These are phyloP conservation scores for Rotaria socialis DNA, from an alignment of 2,888 invertebrate species.

Conservation along the genomic window DNA sequence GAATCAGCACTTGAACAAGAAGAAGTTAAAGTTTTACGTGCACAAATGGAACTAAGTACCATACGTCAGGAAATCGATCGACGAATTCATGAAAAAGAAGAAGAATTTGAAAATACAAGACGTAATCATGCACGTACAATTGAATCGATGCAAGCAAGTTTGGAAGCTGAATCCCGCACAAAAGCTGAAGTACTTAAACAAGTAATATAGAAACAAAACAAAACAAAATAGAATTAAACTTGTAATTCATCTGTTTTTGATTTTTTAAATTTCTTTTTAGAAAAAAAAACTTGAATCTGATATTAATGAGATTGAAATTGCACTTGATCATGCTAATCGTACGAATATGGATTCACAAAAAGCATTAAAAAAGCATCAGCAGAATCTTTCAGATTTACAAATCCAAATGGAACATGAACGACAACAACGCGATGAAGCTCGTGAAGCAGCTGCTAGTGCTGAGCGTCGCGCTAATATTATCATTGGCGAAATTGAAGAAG, in stretches of 20 bases:
- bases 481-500: slow-evolving; percentile 95
- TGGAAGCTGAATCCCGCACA: slow-evolving; percentile 98
- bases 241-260: no score
- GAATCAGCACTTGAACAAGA: slow-evolving; percentile 98
- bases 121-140: slow-evolving; percentile 99
- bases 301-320: slow-evolving; percentile 98
- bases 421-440: slow-evolving; percentile 90
- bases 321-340: slow-evolving; percentile 97
- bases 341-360: slow-evolving; percentile 96
- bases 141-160: slow-evolving; percentile 98
- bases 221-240: no score
- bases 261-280: slow-evolving; percentile 61
- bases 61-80: slow-evolving; percentile 97
- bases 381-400: slow-evolving; percentile 90
- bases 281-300: slow-evolving; percentile 99
- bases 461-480: slow-evolving; percentile 94
- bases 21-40: slow-evolving; percentile 85
- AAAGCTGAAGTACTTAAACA: slow-evolving; percentile 96
- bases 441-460: slow-evolving; percentile 92
- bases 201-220: background rate
- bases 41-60: slow-evolving; percentile 93
- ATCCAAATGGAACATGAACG: slow-evolving; percentile 95
- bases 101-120: slow-evolving; percentile 99
- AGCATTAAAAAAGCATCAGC: slow-evolving; percentile 98
- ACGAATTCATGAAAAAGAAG: slow-evolving; percentile 98